Base-by-base conservation (phyloP, 1,140 invertebrate genomes). In the Maconellicoccus hirsutus region DNA sequence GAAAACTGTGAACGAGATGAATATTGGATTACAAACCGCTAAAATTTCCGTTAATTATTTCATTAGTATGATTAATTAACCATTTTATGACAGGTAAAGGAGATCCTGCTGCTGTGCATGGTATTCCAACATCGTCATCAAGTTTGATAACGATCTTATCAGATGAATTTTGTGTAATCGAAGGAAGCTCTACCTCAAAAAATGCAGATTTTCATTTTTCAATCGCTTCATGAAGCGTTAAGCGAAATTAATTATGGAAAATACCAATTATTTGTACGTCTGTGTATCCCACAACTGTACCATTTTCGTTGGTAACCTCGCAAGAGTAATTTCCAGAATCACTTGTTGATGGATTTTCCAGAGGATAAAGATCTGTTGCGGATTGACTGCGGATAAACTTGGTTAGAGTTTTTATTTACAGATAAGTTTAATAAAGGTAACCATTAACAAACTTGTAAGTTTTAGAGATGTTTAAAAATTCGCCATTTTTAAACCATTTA, bases 281-380 rank as follows among this genome's bases (percentile, higher is more conserved):
- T 0, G 38, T 27, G 71, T 19, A 7, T 3, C 4, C 21, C 27
- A 26, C 7, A 25, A 12, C 66, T 21, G 25, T 61, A 39, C 87
- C 91, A 22, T 87, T 77, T 10, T 80, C 76, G 77, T 95, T 96
- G 80, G 87, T 89, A 4, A 93, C 87, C 26, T 87, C 80, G 76
- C 94, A 96, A 0, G 89, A 93, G 77, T 96, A 96, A 75, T 90
- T 89, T 23, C 91, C 92, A 61, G 84, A 85, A 75, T 96, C 93
- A 14, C 85, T 80, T 1, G 86, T 85, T 23, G 23, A 71, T 59
- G 59, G 59, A 66, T 63, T 52, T 27, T 27, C 39, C 25, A 14
- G 66, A 8, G 12, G 10, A 70, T 16, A 33, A 72, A 70, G 23
- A 39, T 19, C n/a, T 63, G 42, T 70, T 73, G 63, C 74, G 73